These are phyloP conservation scores for Champsocephalus esox DNA, from an alignment of 2,797 vertebrate species.

Conservation along the genomic window DNA sequence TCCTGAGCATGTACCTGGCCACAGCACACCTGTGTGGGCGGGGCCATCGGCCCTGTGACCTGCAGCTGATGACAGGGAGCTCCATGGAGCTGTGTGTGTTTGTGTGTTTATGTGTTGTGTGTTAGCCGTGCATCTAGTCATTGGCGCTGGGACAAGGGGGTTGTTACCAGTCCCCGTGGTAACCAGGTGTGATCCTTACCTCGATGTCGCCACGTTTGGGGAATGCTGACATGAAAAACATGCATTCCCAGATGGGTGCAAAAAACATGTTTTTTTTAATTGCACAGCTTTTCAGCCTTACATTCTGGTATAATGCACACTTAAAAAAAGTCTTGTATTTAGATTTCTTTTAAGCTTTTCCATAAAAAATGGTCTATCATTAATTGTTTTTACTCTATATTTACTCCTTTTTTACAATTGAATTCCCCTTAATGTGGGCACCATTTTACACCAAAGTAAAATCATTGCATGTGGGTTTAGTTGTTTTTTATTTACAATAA, in stretches of 20 bases:
- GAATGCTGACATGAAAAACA: constrained; percentile 2
- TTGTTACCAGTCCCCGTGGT: constrained; percentile 38
- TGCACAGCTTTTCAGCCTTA: too few relatives aligned
- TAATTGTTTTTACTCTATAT: too few relatives aligned
- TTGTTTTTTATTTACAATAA: constrained; percentile 68
- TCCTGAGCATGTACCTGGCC: constrained; percentile 37
- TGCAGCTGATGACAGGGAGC: constrained; percentile 73
- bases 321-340: too few relatives aligned
- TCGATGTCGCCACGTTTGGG: constrained; percentile 10
- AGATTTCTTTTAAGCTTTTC: too few relatives aligned
- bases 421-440: too few relatives aligned
- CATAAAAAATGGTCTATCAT: too few relatives aligned
- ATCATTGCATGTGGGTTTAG: constrained; percentile 30
- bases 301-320: too few relatives aligned
- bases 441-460: not conserved
- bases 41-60: constrained; percentile 72
- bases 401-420: too few relatives aligned
- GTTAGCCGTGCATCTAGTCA: constrained; percentile 31
- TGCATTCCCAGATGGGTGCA: not conserved
- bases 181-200: constrained; percentile 67
- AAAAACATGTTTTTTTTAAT: not conserved
- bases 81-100: constrained; percentile 9
- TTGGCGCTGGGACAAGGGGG: constrained; percentile 36
- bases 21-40: constrained; percentile 79
- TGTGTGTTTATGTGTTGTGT: not conserved